Evolutionary conservation across 92 coral and sea anemone genomes (phyloP).

Genomic region (Metridium senile): DNA sequence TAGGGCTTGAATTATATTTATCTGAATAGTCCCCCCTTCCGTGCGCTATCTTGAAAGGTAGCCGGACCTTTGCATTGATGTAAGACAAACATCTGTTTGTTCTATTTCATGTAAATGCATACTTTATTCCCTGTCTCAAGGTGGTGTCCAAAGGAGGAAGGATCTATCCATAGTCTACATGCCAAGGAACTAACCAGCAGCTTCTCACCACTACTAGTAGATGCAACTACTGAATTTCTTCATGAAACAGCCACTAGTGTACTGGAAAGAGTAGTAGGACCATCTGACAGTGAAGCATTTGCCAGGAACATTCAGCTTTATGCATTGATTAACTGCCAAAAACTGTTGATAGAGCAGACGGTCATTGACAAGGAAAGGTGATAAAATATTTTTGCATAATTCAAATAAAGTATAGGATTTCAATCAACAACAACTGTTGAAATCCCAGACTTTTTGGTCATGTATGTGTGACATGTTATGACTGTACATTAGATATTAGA

Average conservation of each 20-base stretch:
- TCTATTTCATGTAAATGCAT: no score
- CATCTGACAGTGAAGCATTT: constrained; percentile 83
- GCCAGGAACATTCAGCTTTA: constrained; percentile 75
- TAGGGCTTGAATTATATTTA: no score
- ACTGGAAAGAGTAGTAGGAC: constrained; percentile 80
- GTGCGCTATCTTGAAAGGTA: no score
- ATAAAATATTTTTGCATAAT: constrained; percentile 7
- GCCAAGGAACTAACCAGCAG: constrained; percentile 70
- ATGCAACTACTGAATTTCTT: constrained; percentile 91
- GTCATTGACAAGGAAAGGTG: constrained; percentile 67
- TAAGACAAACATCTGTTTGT: no score
- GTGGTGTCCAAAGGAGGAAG: constrained; percentile 87
- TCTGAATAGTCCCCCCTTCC: no score
- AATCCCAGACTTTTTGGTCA: not conserved
- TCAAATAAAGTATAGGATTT: no score
- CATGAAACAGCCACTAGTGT: constrained; percentile 67
- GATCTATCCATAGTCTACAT: constrained; percentile 69
- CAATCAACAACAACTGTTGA: not conserved
- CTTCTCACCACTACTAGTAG: constrained; percentile 80
- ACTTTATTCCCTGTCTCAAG: no score
- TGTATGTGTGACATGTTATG: no score
- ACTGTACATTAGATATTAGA: no score
- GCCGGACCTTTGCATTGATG: no score
- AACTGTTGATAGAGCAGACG: constrained; percentile 84
- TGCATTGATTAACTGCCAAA: constrained; percentile 83